Evolutionary conservation across 2,113 vertebrate genomes (phyloP).

Genomic region (Rhea americana): DNA sequence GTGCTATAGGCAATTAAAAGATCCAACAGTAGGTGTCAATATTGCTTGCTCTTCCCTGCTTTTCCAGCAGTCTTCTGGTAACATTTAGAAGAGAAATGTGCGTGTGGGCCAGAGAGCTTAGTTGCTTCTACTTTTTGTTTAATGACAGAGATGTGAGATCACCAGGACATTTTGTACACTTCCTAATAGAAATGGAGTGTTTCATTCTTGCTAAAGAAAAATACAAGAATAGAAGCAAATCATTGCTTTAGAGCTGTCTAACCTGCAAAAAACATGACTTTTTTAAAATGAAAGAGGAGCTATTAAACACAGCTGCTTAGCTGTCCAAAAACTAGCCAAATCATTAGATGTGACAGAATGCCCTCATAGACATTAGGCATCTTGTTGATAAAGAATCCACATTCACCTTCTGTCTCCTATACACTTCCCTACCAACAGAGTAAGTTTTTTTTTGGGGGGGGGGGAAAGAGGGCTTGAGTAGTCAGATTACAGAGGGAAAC

Average conservation of each 20-base stretch:
- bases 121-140: neutral
- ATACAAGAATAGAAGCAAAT: neutral
- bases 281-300: neutral
- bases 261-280: rapidly evolving
- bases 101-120: neutral
- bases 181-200: neutral
- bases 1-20: neutral
- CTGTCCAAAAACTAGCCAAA: neutral
- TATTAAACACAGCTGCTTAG: no score
- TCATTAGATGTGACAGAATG: neutral
- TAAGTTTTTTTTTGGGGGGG: neutral
- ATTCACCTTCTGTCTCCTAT: neutral
- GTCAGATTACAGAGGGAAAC: neutral
- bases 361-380: no score
- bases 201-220: neutral
- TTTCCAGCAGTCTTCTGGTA: neutral
- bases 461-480: neutral
- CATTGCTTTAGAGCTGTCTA: neutral
- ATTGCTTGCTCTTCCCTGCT: neutral
- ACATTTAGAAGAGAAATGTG: neutral
- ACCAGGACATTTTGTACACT: neutral
- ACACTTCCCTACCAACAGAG: neutral
- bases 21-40: conserved; percentile 30
- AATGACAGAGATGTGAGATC: neutral
- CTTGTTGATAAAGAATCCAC: neutral